These are phyloP conservation scores for Stegana nigrithorax DNA, from an alignment of 2,888 invertebrate species.

Conservation along the genomic window DNA sequence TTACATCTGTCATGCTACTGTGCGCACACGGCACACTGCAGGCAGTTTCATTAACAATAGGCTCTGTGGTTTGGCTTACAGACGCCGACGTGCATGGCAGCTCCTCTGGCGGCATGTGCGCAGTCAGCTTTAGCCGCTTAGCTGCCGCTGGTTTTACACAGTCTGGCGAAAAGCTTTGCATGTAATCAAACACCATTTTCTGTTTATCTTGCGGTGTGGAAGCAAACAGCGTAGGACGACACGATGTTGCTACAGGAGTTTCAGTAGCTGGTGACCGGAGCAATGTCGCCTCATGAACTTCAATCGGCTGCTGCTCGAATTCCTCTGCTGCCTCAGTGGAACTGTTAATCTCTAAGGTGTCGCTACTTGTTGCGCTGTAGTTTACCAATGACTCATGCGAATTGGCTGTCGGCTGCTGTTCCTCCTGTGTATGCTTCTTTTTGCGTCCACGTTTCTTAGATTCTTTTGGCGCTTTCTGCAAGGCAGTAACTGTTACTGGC, in stretches of 20 bases:
- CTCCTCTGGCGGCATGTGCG: background rate
- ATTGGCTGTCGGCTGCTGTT: background rate
- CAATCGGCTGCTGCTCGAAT: too few species aligned
- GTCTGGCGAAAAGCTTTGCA: too few species aligned
- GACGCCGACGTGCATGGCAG: background rate
- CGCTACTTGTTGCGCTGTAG: background rate
- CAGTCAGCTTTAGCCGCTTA: background rate
- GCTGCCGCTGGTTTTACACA: background rate
- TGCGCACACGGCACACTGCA: background rate
- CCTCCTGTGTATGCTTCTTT: background rate
- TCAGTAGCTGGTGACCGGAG: too few species aligned
- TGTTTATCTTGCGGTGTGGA: too few species aligned
- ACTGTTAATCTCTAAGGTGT: background rate
- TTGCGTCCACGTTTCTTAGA: background rate
- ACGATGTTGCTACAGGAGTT: too few species aligned
- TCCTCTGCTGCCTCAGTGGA: too few species aligned
- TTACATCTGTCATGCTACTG: conserved; percentile 23
- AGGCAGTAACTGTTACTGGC: background rate
- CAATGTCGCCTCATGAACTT: too few species aligned
- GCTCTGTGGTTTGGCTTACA: background rate
- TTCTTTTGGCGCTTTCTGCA: background rate
- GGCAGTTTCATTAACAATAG: background rate
- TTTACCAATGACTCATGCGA: too few species aligned
- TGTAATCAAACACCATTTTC: too few species aligned
- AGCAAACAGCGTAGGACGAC: too few species aligned